Percentiles rank a stretch among this genome's conserved stretches.
Evolutionary conservation across 2,888 invertebrate genomes (phyloP).

Genomic region (Plebejus argus): DNA sequence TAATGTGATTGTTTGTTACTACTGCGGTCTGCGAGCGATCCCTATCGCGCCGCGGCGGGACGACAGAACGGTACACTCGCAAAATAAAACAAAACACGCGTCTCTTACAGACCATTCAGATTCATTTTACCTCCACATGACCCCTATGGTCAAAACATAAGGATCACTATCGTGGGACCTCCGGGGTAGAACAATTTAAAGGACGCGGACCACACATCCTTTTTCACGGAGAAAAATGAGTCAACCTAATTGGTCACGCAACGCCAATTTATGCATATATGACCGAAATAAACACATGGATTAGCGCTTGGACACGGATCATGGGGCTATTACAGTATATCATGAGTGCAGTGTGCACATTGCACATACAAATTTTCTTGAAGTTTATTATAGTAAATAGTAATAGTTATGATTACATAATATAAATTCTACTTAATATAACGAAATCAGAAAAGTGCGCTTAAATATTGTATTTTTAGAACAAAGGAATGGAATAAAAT

Average conservation of each 20-base stretch:
- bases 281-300: slow-evolving; percentile 21
- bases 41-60: slow-evolving; percentile 1
- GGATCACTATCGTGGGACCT: neutral
- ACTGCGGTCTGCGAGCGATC: slow-evolving; percentile 13
- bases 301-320: neutral
- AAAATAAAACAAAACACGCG: slow-evolving; percentile 23
- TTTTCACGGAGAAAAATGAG: slow-evolving; percentile 23
- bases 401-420: neutral
- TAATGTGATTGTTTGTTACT: neutral
- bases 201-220: slow-evolving; percentile 29
- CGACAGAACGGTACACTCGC: slow-evolving; percentile 6
- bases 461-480: neutral
- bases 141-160: neutral
- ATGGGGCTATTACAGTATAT: neutral
- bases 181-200: neutral
- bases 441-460: too few relatives aligned
- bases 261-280: slow-evolving; percentile 11
- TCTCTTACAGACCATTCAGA: neutral
- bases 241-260: slow-evolving; percentile 28
- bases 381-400: too few relatives aligned
- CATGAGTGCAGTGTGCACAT: neutral
- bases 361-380: neutral
- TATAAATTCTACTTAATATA: neutral
- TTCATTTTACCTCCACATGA: neutral
- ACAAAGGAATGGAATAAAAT: neutral